Evolutionary conservation across 2,113 vertebrate genomes (phyloP).

Genomic region (Montifringilla adamsi): DNA sequence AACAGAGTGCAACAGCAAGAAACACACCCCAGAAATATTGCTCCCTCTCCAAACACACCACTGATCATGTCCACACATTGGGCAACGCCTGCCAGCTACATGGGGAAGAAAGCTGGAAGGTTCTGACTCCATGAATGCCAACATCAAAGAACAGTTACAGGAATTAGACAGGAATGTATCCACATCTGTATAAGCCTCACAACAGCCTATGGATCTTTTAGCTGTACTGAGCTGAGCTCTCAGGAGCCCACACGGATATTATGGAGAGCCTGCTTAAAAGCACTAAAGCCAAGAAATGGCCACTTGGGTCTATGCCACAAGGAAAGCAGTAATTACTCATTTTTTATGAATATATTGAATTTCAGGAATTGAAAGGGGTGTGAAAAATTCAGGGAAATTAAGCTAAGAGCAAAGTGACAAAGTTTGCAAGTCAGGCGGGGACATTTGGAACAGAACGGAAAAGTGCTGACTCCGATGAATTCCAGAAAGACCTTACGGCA

Average conservation of each 20-base stretch:
- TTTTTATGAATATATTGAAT: not conserved
- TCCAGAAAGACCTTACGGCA: not conserved
- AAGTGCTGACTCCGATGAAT: not conserved
- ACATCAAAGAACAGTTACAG: accelerated
- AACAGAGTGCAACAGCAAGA: not conserved
- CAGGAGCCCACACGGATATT: accelerated
- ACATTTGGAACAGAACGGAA: not conserved
- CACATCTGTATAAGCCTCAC: not conserved
- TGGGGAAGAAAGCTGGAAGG: not conserved
- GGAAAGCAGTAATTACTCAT: not conserved
- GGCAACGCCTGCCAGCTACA: not conserved
- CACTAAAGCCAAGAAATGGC: not conserved
- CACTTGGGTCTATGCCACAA: not conserved
- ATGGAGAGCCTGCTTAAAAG: not conserved
- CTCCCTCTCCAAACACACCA: not conserved
- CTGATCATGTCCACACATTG: accelerated
- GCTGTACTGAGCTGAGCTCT: not conserved
- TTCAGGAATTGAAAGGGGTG: not conserved
- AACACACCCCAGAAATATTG: not conserved
- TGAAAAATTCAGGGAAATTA: not conserved
- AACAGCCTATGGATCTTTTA: not conserved
- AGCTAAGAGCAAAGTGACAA: not conserved
- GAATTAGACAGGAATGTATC: not conserved
- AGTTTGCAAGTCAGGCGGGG: not conserved
- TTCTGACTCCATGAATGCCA: not conserved